phyloP scores from a whole-genome alignment of 2,888 invertebrate species.

The Fragum whitleyi region DNA sequence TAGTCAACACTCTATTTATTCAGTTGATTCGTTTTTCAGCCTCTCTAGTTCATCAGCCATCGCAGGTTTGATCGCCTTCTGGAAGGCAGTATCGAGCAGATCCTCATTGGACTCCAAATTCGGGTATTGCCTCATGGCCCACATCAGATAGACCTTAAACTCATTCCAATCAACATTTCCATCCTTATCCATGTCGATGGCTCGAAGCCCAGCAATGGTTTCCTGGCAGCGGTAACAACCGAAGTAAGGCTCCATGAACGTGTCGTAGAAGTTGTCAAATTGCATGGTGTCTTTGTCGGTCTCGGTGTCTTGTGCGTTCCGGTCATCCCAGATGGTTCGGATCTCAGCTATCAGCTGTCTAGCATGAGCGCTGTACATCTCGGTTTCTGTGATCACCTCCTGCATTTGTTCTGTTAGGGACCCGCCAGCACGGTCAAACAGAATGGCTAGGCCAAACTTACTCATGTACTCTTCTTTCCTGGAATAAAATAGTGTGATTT shows the following conservation, averaged over 20 bases:
- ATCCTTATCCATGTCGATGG: background rate
- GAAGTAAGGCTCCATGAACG: constrained; percentile 1
- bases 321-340: background rate
- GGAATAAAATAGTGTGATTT: background rate
- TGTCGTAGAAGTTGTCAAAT: background rate
- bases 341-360: background rate
- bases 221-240: background rate
- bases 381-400: background rate
- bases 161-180: background rate
- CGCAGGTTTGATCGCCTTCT: background rate
- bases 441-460: background rate
- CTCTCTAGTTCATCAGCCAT: background rate
- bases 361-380: background rate
- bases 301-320: background rate
- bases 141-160: constrained; percentile 2
- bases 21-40: background rate
- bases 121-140: constrained; percentile 4
- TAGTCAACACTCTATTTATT: background rate
- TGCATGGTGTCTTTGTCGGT: background rate
- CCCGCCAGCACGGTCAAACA: constrained; percentile 24
- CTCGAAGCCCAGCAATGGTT: background rate
- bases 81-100: background rate
- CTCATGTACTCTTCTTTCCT: constrained; percentile 26
- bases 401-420: constrained; percentile 20
- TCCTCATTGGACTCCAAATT: background rate